Evolutionary conservation across 2,113 vertebrate genomes (phyloP).

Genomic region (Tupaia tana): DNA sequence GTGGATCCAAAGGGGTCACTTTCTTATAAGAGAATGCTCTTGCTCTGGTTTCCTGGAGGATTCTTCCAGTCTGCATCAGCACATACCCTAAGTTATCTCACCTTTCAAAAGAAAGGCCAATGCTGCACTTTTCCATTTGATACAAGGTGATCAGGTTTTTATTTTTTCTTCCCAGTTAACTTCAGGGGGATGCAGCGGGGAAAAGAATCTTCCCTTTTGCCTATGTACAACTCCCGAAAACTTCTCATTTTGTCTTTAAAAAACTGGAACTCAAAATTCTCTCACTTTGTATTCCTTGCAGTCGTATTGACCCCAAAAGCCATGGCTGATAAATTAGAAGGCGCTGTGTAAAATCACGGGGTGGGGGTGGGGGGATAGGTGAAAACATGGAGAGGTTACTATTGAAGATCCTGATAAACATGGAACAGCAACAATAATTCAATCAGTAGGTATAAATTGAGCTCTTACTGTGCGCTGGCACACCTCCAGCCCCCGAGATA

Average conservation of each 20-base stretch:
- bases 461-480: not conserved
- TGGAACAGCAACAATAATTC: not conserved
- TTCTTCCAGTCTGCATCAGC: not conserved
- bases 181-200: not conserved
- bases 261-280: not conserved
- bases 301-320: not conserved
- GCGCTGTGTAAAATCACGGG: not conserved
- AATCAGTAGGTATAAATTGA: not conserved
- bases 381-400: not conserved
- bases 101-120: conserved; percentile 48
- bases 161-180: not conserved
- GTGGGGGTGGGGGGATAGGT: not conserved
- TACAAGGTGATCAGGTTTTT: conserved; percentile 16
- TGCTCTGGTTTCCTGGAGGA: not conserved
- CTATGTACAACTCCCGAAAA: not conserved
- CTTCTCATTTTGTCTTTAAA: conserved; percentile 50
- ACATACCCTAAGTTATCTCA: not conserved
- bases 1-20: not conserved
- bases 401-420: not conserved
- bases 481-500: not conserved
- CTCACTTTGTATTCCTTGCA: not conserved
- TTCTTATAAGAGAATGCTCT: not conserved
- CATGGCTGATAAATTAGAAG: not conserved
- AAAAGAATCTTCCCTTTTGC: not conserved
- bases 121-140: conserved; percentile 46